A percentile compares a stretch with the other conserved stretches of the same genome.
Evolutionary conservation across 2,113 vertebrate species (phyloP).

Genomic region (Varanus salvator): DNA sequence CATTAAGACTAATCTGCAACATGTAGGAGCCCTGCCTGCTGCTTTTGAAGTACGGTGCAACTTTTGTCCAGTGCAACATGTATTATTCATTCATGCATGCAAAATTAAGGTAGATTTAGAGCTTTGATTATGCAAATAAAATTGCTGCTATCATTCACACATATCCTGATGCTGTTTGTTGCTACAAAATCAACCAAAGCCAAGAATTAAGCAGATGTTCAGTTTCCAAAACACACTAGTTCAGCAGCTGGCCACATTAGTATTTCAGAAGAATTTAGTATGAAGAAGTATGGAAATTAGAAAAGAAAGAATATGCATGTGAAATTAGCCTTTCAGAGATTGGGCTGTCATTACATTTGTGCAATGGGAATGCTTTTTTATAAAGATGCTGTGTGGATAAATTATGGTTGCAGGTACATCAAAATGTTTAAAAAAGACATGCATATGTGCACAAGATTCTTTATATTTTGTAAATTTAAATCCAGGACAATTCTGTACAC

Average conservation of each 20-base stretch:
- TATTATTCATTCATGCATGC: neutral
- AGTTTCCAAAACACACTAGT: conserved; percentile 1
- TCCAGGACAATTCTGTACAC: neutral
- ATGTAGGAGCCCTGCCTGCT: neutral
- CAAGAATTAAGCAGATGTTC: neutral
- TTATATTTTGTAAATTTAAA: conserved; percentile 13
- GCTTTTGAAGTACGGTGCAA: neutral
- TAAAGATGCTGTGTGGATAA: neutral
- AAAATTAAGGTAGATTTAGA: conserved; percentile 23
- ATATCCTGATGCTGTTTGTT: neutral
- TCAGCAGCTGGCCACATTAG: neutral
- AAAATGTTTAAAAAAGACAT: conserved; percentile 34
- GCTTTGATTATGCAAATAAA: conserved; percentile 6
- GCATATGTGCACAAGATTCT: neutral
- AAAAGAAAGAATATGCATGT: conserved; percentile 8
- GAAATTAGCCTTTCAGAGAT: conserved; percentile 18
- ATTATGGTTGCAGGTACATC: conserved; percentile 18
- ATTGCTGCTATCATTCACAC: neutral
- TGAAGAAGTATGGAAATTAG: conserved; percentile 6
- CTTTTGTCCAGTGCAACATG: neutral
- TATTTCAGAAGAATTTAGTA: conserved; percentile 31
- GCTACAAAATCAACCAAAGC: neutral
- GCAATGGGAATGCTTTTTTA: conserved; percentile 17
- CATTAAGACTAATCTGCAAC: neutral
- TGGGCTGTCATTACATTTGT: neutral